A percentile compares a stretch with the other conserved stretches of the same genome.
phyloP scores from a whole-genome alignment of 1,140 invertebrate species.

The Conopomorpha cramerella region DNA sequence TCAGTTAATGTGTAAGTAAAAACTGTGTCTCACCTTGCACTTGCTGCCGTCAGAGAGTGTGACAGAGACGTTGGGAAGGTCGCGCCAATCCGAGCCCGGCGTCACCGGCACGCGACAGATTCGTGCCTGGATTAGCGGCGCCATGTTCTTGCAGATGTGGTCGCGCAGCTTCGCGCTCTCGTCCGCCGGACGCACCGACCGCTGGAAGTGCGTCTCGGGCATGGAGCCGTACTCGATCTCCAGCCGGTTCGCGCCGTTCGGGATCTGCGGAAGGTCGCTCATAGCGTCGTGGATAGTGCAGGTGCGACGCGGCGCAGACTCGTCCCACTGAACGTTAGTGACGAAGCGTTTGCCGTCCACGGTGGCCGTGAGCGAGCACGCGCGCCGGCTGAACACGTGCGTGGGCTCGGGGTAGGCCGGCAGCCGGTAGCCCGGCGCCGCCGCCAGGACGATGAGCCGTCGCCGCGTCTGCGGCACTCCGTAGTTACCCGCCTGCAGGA shows the following conservation, averaged over 20 bases:
- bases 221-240: conserved; percentile 78
- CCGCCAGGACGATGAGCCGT: conserved; percentile 80
- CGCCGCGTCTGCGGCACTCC: conserved; percentile 84
- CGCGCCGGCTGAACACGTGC: conserved; percentile 77
- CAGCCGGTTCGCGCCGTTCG: conserved; percentile 71
- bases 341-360: conserved; percentile 72
- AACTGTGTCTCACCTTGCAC: conserved; percentile 57
- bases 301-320: conserved; percentile 73
- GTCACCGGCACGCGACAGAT: conserved; percentile 77
- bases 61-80: conserved; percentile 80
- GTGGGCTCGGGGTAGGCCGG: conserved; percentile 81
- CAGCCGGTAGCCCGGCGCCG: conserved; percentile 79
- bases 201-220: conserved; percentile 78
- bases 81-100: conserved; percentile 84
- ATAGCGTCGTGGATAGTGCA: conserved; percentile 82
- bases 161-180: conserved; percentile 67
- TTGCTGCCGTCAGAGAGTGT: conserved; percentile 72
- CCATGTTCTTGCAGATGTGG: conserved; percentile 88
- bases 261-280: conserved; percentile 80
- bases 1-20: too few relatives aligned
- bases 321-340: conserved; percentile 47
- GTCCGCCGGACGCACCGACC: conserved; percentile 68
- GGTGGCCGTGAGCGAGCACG: conserved; percentile 72
- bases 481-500: conserved; percentile 86
- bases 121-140: conserved; percentile 75